Evolutionary conservation across 2,797 vertebrate species (phyloP).

Genomic region (Helostoma temminkii): DNA sequence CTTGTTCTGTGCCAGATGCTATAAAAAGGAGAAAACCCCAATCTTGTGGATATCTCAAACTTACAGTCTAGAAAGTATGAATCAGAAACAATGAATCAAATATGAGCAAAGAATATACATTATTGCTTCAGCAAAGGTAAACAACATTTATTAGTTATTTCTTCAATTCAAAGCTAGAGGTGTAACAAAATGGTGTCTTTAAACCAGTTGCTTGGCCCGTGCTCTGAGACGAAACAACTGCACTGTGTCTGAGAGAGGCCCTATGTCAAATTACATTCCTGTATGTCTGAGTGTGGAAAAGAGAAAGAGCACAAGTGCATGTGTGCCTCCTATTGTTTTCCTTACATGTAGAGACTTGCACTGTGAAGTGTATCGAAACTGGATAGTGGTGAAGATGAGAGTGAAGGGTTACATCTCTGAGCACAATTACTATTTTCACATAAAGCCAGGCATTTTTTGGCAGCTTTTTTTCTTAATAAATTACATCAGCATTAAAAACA

Average conservation of each 20-base stretch:
- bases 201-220: conserved; percentile 27
- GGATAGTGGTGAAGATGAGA: conserved; percentile 57
- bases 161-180: conserved; percentile 31
- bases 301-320: conserved; percentile 23
- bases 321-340: conserved; percentile 33
- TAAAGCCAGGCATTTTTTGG: too few species aligned
- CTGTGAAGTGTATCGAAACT: conserved; percentile 53
- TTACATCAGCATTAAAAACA: too few species aligned
- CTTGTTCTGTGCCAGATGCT: conserved; percentile 57
- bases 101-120: conserved; percentile 62
- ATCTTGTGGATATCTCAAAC: conserved; percentile 49
- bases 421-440: conserved; percentile 19
- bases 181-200: conserved; percentile 42
- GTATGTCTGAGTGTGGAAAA: conserved; percentile 30
- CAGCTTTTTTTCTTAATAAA: too few species aligned
- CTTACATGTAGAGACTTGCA: conserved; percentile 29
- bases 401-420: conserved; percentile 55
- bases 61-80: conserved; percentile 48
- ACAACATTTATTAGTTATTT: conserved; percentile 40
- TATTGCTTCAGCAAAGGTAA: conserved; percentile 54
- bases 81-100: conserved; percentile 64
- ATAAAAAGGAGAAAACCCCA: conserved; percentile 46
- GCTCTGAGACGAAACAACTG: conserved; percentile 42
- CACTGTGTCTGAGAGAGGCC: conserved; percentile 51
- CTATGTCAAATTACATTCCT: conserved; percentile 52